Conservation (phyloP, 1,140 invertebrate species). For the Bombus breviceps region DNA sequence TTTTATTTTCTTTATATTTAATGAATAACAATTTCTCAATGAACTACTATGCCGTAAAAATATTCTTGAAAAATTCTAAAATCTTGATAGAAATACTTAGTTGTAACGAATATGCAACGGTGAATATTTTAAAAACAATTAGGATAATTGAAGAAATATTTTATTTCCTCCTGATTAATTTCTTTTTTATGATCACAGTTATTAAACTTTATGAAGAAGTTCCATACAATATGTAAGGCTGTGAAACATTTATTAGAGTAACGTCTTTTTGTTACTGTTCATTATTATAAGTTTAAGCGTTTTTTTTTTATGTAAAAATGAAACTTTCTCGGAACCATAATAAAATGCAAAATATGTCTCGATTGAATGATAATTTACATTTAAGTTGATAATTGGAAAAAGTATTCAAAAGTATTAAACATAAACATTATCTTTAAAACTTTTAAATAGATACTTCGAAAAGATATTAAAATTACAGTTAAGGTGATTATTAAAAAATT, state of each 20-base stretch:
- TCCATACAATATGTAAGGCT: slow-evolving; percentile 14
- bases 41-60: background rate
- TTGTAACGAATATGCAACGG: background rate
- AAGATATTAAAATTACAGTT: background rate
- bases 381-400: background rate
- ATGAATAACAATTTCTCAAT: background rate
- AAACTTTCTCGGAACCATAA: background rate
- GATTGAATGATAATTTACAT: background rate
- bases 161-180: background rate
- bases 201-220: background rate
- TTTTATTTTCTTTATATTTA: background rate
- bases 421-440: background rate
- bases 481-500: background rate
- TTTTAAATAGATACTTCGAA: background rate
- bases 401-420: background rate
- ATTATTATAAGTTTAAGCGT: slow-evolving; percentile 3
- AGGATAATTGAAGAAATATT: background rate
- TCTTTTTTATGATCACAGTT: background rate
- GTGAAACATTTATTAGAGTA: slow-evolving; percentile 34
- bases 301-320: background rate
- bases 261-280: background rate
- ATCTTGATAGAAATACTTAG: background rate
- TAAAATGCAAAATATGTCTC: background rate
- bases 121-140: slow-evolving; percentile 2
- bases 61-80: background rate